Evolutionary conservation across 2,113 vertebrate species (phyloP), one percentile per base, ranked within the genome.

Genomic region (Tachysurus fulvidraco): DNA sequence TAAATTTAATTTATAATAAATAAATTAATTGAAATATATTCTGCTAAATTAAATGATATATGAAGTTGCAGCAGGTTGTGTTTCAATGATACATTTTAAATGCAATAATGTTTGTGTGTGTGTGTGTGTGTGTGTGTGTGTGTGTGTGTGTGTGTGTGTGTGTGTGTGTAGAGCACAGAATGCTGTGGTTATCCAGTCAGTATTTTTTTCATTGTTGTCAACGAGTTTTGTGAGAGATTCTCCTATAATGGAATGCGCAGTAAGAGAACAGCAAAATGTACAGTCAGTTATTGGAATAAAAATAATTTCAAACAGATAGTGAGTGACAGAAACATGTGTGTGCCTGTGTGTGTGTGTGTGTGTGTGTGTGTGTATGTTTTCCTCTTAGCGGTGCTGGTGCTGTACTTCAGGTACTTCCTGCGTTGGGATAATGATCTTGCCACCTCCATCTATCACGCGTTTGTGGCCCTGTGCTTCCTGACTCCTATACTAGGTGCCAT

Each of bases 241-340:
- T 99, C 98, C 93, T 99, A 98, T 94, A 98, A 98, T 99, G 98
- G 97, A 91, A 99, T 99, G 98, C 93, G 94, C 95, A 97, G 98
- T 99, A 94, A 94, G 73, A 71, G 52, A 23, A 41, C n/a, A 25
- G 69, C 8, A 59, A 17, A 60, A 30, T 44, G 21, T 25, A 8
- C 17, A 30, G 8, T 50, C n/a, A 19, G 11, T 36, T 44, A 52
- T 12, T 28, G 6, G 30, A 46, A 62, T 44, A 28, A 36, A 2
- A 21, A 21, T 79, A 9, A 6, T 55, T 55, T 30, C 23, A 28
- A 2, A 36, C 36, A 36, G 36, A 36, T 36, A 36, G 36, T 36
- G 36, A 36, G 36, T 36, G 36, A 36, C 36, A 36, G 1, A 36
- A 36, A 36, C 36, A 36, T 36, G 36, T 36, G 36, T 36, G 2